Evolutionary conservation across 2,797 vertebrate genomes (phyloP).

Genomic region (Sebastes matsubarae): DNA sequence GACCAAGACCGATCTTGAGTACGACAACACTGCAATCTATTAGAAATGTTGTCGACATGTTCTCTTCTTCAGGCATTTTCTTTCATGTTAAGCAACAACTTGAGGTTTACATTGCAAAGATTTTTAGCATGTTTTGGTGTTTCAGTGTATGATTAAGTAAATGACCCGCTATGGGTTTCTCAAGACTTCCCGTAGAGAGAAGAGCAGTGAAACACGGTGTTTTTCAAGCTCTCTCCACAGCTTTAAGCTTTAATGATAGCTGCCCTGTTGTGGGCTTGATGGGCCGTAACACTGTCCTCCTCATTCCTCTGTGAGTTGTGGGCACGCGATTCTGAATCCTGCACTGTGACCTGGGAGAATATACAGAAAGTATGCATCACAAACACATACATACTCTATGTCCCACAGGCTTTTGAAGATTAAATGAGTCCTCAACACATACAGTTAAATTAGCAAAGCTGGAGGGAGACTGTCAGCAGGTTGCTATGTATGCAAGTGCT

Average conservation of each 20-base stretch:
- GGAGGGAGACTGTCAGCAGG: slow-evolving; percentile 40
- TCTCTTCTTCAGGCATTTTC: background rate
- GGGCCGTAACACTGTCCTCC: slow-evolving; percentile 27
- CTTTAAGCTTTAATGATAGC: slow-evolving; percentile 40
- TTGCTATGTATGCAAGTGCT: slow-evolving; percentile 37
- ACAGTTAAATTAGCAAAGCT: slow-evolving; percentile 67
- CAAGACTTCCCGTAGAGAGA: background rate
- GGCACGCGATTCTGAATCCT: slow-evolving; percentile 20
- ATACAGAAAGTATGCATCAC: slow-evolving; percentile 2
- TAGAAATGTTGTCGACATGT: background rate
- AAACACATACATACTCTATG: slow-evolving; percentile 3
- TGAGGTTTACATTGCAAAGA: background rate
- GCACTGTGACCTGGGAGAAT: slow-evolving; percentile 12
- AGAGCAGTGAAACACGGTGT: background rate
- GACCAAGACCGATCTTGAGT: no score
- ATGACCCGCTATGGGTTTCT: background rate
- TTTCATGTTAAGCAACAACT: background rate
- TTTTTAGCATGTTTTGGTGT: background rate
- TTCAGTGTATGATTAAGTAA: slow-evolving; percentile 4
- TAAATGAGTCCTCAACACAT: slow-evolving; percentile 58
- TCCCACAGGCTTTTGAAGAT: slow-evolving; percentile 56
- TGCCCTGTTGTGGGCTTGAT: slow-evolving; percentile 53
- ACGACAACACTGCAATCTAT: background rate
- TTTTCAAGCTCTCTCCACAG: slow-evolving; percentile 14
- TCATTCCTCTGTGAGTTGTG: slow-evolving; percentile 29